These are phyloP conservation scores for Actenoides hombroni DNA, from an alignment of 2,113 vertebrate genomes.

Conservation along the genomic window DNA sequence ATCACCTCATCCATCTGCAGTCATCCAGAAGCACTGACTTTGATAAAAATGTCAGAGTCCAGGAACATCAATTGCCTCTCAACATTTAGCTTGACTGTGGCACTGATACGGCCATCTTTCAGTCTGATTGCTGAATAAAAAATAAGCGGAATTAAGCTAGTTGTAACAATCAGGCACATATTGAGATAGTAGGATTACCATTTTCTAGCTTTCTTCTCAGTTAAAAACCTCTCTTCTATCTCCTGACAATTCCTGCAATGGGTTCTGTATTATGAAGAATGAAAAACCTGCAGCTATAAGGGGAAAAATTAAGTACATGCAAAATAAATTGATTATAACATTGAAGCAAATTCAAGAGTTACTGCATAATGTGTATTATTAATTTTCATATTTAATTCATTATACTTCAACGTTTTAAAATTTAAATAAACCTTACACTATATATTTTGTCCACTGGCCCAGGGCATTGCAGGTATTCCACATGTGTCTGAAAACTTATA, in stretches of 20 bases:
- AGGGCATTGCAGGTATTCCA: neutral
- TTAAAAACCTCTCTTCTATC: neutral
- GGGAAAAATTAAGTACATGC: neutral
- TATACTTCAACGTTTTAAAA: neutral
- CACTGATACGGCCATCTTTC: neutral
- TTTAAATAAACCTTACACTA: neutral
- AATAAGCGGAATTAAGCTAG: neutral
- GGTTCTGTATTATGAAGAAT: neutral
- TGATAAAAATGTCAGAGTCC: neutral
- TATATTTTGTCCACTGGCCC: neutral
- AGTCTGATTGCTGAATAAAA: neutral
- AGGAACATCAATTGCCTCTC: neutral
- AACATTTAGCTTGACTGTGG: neutral
- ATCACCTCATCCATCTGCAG: neutral
- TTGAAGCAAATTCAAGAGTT: constrained; percentile 7
- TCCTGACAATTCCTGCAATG: neutral
- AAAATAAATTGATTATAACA: constrained; percentile 29
- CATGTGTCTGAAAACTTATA: neutral
- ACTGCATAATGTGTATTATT: constrained; percentile 29
- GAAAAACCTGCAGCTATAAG: neutral
- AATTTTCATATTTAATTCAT: constrained; percentile 55
- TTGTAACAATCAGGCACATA: neutral
- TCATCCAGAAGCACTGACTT: neutral
- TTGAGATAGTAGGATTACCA: neutral
- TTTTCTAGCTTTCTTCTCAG: neutral